These are phyloP conservation scores for Chironomus tentans DNA, from an alignment of 2,888 invertebrate genomes.

Conservation along the genomic window DNA sequence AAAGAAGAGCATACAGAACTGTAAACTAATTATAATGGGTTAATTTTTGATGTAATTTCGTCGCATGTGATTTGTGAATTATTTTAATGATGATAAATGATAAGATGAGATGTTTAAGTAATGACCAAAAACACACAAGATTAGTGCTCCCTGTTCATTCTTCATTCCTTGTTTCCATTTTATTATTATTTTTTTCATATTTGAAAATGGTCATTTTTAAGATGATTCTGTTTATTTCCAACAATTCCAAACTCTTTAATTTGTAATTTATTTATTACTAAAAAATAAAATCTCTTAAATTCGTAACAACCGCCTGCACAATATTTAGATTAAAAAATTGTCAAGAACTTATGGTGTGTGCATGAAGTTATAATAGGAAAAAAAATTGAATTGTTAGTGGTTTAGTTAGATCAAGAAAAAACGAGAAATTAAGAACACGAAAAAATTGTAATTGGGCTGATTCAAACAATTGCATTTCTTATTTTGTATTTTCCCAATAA, in stretches of 20 bases:
- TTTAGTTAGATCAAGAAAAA: too few species aligned
- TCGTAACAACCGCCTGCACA: background rate
- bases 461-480: background rate
- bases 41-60: background rate
- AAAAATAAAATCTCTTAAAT: background rate
- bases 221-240: background rate
- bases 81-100: background rate
- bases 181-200: background rate
- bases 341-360: background rate
- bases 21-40: background rate
- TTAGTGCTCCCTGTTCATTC: background rate
- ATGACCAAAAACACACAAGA: background rate
- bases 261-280: background rate
- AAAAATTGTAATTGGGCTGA: background rate
- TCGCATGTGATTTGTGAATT: background rate
- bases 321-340: background rate
- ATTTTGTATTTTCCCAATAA: background rate
- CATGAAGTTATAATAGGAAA: background rate
- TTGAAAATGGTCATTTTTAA: background rate
- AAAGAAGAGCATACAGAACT: slow-evolving; percentile 16
- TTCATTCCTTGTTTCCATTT: background rate
- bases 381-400: background rate
- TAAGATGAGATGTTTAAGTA: background rate
- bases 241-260: background rate
- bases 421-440: background rate